Conservation (phyloP, 2,797 vertebrate genomes). For the Peromyscus aztecus region DNA sequence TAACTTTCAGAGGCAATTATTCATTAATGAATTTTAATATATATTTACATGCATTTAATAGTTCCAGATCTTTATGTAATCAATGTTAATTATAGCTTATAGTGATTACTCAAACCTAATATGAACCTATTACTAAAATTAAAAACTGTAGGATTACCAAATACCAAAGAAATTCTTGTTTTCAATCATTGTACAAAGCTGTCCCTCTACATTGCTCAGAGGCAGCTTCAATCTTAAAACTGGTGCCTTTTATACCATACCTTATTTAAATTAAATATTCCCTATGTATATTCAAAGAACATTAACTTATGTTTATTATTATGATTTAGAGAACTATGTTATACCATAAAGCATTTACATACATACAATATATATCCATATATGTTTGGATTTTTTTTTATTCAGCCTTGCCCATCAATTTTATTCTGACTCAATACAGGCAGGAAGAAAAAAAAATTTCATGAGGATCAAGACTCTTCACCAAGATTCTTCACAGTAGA, state of each 20-base stretch:
- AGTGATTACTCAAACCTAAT: background rate
- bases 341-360: background rate
- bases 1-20: background rate
- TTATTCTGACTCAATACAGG: background rate
- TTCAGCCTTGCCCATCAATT: background rate
- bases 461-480: background rate
- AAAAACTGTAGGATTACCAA: background rate
- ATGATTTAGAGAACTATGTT: background rate
- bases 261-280: background rate
- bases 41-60: background rate
- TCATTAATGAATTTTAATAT: background rate
- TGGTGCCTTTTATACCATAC: background rate
- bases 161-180: background rate
- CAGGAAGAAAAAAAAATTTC: background rate
- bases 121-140: background rate
- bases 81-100: background rate
- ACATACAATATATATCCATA: background rate
- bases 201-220: background rate
- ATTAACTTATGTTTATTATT: background rate
- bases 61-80: background rate
- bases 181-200: background rate
- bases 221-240: background rate
- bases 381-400: background rate
- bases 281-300: background rate
- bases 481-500: background rate